Percentiles rank a stretch among this genome's conserved stretches.
phyloP scores from a whole-genome alignment of 2,113 vertebrate species.

The Onychorhynchus coronatus region DNA sequence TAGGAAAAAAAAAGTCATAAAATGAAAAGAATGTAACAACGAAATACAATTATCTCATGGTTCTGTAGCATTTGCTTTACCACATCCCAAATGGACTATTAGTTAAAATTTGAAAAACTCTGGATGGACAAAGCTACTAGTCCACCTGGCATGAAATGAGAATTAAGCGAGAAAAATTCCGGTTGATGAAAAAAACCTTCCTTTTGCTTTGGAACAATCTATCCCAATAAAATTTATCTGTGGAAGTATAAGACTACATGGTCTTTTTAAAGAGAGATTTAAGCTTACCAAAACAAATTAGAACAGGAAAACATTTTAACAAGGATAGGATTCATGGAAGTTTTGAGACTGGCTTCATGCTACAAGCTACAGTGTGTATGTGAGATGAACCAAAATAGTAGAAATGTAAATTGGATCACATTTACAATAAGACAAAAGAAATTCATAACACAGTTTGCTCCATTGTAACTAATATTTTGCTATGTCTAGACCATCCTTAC shows the following conservation, averaged over 20 bases:
- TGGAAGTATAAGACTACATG: slow-evolving; percentile 70
- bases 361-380: neutral
- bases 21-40: neutral
- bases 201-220: slow-evolving; percentile 68
- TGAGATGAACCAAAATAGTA: neutral
- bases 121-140: slow-evolving; percentile 31
- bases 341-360: neutral
- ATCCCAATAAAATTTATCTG: slow-evolving; percentile 66
- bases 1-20: neutral
- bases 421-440: neutral
- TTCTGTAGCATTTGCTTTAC: slow-evolving; percentile 43
- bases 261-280: slow-evolving; percentile 69
- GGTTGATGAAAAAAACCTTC: slow-evolving; percentile 43
- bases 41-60: slow-evolving; percentile 23
- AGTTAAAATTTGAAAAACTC: slow-evolving; percentile 60
- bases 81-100: slow-evolving; percentile 35
- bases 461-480: neutral
- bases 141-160: slow-evolving; percentile 7
- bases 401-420: neutral
- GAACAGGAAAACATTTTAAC: neutral
- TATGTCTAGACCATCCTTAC: neutral
- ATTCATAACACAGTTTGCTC: neutral
- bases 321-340: neutral
- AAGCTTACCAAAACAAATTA: slow-evolving; percentile 63
- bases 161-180: slow-evolving; percentile 55